Percentiles rank a stretch among this genome's conserved stretches.
These are phyloP conservation scores for Heliconius hortense DNA, from an alignment of 2,888 invertebrate genomes.

Conservation along the genomic window DNA sequence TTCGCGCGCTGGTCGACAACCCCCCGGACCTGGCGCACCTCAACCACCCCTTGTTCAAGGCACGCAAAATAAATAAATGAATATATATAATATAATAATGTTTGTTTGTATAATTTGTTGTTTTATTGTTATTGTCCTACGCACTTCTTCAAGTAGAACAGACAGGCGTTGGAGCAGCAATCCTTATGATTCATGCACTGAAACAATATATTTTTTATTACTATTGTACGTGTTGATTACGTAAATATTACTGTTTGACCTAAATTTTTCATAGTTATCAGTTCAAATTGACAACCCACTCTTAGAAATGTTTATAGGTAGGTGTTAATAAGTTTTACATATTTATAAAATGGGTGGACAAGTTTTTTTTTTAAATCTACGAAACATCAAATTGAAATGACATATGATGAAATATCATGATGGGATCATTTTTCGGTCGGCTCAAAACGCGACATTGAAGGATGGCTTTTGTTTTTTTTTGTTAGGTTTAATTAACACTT, in stretches of 20 bases:
- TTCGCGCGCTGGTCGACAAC: constrained; percentile 85
- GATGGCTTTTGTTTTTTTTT: too few species aligned
- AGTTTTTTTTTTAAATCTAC: too few species aligned
- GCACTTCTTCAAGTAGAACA: constrained; percentile 47
- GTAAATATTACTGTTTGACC: background rate
- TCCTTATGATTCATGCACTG: constrained; percentile 47
- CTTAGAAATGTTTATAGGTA: background rate
- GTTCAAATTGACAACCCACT: background rate
- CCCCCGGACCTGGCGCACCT: constrained; percentile 87
- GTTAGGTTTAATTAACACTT: too few species aligned
- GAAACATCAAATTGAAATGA: too few species aligned
- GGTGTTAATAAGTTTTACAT: too few species aligned
- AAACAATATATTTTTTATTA: constrained; percentile 25
- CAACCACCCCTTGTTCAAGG: constrained; percentile 88
- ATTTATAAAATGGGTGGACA: too few species aligned
- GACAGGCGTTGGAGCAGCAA: constrained; percentile 47
- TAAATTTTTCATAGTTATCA: background rate
- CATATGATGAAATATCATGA: too few species aligned
- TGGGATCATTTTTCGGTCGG: too few species aligned
- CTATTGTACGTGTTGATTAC: background rate
- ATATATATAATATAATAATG: constrained; percentile 35
- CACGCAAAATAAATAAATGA: constrained; percentile 75
- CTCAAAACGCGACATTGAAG: too few species aligned
- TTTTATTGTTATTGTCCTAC: constrained; percentile 30
- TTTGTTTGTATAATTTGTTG: background rate